Evolutionary conservation across 2,888 invertebrate genomes (phyloP), one percentile per base, ranked within the genome.

Genomic region (Thereva nobilitata): DNA sequence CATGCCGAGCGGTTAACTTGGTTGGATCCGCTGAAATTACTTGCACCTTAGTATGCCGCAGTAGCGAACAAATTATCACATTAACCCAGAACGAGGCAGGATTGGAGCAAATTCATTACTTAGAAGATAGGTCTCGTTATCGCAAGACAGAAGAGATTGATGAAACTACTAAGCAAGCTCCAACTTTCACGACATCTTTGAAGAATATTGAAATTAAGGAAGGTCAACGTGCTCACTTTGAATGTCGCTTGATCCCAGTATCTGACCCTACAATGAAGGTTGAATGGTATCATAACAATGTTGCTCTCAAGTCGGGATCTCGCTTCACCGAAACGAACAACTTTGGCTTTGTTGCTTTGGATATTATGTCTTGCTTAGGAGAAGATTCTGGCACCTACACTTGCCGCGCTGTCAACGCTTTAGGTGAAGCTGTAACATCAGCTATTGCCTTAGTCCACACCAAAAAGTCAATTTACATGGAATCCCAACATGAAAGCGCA

Each of bases 301-400:
- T 87, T 72, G 92, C 95, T 0, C 84, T 96, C 0, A 94, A 95
- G 80, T 93, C 93, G 70, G 96, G 97, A 49, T 95, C 96, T 5
- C 88, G 98, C 74, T 98, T 97, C 79, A 92, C 93, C 8, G 95
- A 97, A 82, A 94, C 95, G 6, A 93, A 96, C 77, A 97, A 95
- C 82, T 98, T 99, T 79, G 98, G 98, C 50, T 98, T 95, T 78
- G 97, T 97, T 9, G 95, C 97, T 35, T 84, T 99, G 67, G 98
- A 99, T 77, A 96, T 99, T 73, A 88, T 96, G 84, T 92, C 96
- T 73, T 92, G 95, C 68, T 89, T 96, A 75, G 93, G 97, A 6
- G 98, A 98, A 79, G 98, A 99, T 83, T 91, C 93, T 10, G 99
- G 98, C 54, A 92, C 91, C 0, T 99, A 98, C 78, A 97, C 96